These are phyloP conservation scores for Apodemia duryi DNA, from an alignment of 2,888 invertebrate genomes.

Conservation along the genomic window DNA sequence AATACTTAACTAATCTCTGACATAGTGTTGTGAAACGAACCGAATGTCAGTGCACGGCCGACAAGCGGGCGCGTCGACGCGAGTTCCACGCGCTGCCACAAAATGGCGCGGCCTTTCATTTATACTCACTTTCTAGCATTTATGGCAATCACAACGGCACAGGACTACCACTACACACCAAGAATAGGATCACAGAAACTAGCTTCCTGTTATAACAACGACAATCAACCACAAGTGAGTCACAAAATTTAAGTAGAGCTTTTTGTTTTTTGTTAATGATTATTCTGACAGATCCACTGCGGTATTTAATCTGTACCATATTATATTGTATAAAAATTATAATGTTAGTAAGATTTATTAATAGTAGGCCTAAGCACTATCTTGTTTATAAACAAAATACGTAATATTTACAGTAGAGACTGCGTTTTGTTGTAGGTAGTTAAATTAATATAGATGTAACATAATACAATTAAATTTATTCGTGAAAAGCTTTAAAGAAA, in stretches of 20 bases:
- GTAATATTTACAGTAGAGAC: neutral
- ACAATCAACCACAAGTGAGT: slow-evolving; percentile 66
- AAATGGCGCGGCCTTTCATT: slow-evolving; percentile 59
- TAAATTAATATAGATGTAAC: too few relatives aligned
- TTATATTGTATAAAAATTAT: neutral
- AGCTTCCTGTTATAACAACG: slow-evolving; percentile 62
- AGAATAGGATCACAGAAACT: slow-evolving; percentile 59
- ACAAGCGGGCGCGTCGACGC: slow-evolving; percentile 57
- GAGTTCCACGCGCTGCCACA: slow-evolving; percentile 51
- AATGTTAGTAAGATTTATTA: slow-evolving; percentile 1
- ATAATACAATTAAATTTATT: too few relatives aligned
- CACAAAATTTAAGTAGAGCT: slow-evolving; percentile 35
- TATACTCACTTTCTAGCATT: slow-evolving; percentile 50
- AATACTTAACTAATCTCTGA: slow-evolving; percentile 44
- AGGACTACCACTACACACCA: slow-evolving; percentile 58
- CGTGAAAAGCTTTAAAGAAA: too few relatives aligned
- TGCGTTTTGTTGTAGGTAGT: neutral
- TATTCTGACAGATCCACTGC: slow-evolving; percentile 41
- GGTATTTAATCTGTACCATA: slow-evolving; percentile 32
- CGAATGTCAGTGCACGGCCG: slow-evolving; percentile 63
- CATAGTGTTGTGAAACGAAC: slow-evolving; percentile 63
- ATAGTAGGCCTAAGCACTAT: neutral
- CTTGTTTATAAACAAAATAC: neutral
- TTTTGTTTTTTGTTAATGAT: slow-evolving; percentile 42
- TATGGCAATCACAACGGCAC: slow-evolving; percentile 45